phyloP scores from a whole-genome alignment of 2,113 vertebrate genomes.

The Edolisoma coerulescens region DNA sequence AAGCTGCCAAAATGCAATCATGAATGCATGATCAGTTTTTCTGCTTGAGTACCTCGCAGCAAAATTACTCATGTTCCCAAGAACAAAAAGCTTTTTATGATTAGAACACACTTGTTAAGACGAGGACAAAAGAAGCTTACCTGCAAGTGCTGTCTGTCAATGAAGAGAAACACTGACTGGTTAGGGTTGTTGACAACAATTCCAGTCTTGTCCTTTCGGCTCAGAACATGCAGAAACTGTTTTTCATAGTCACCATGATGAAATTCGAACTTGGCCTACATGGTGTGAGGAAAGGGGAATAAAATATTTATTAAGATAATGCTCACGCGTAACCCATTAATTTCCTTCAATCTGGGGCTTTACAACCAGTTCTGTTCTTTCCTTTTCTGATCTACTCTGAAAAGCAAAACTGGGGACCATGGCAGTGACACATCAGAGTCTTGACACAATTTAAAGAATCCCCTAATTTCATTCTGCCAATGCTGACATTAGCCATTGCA shows the following conservation, averaged over 20 bases:
- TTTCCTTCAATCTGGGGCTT: background rate
- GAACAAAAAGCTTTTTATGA: background rate
- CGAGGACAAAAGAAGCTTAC: constrained; percentile 42
- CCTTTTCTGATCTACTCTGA: background rate
- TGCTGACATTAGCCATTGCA: background rate
- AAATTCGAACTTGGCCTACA: constrained; percentile 98
- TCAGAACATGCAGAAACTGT: constrained; percentile 97
- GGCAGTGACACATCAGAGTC: background rate
- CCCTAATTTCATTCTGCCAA: background rate
- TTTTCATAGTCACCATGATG: constrained; percentile 99
- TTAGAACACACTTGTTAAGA: background rate
- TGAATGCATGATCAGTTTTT: background rate
- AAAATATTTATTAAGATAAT: background rate
- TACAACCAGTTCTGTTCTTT: background rate
- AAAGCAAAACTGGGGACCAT: background rate
- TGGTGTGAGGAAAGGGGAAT: background rate
- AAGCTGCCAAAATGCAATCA: background rate
- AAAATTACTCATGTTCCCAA: background rate
- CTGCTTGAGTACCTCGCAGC: background rate
- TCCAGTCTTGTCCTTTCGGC: constrained; percentile 99
- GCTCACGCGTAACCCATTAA: background rate
- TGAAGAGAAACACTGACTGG: constrained; percentile 99
- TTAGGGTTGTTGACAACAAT: constrained; percentile 88
- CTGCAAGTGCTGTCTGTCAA: constrained; percentile 98
- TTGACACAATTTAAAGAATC: background rate